phyloP scores from a whole-genome alignment of 2,888 invertebrate species.

The Ferdinandea cuprea region DNA sequence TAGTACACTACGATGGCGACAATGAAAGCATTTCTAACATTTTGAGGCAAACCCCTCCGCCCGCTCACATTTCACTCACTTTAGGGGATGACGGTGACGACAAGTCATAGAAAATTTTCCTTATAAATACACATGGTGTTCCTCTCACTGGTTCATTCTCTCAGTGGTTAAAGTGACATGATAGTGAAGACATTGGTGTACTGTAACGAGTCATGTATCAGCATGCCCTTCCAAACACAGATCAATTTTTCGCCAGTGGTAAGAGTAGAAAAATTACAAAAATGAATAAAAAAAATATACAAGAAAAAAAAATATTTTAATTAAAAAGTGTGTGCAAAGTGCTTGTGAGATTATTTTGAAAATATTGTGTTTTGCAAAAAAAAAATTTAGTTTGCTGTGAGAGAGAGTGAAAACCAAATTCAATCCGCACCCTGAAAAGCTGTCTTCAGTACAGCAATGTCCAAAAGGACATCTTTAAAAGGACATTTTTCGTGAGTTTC shows the following conservation, averaged over 20 bases:
- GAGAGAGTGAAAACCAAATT: constrained; percentile 46
- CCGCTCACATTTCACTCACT: constrained; percentile 21
- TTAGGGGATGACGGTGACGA: constrained; percentile 32
- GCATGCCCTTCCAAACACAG: constrained; percentile 83
- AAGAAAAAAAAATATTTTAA: constrained; percentile 5
- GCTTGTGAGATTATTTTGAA: constrained; percentile 59
- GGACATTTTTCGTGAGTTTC: constrained; percentile 68
- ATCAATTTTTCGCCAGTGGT: constrained; percentile 83
- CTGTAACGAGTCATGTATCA: constrained; percentile 83
- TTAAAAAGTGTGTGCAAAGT: constrained; percentile 55
- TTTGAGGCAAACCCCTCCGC: neutral
- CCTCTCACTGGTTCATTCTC: constrained; percentile 81
- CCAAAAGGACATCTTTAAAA: constrained; percentile 52
- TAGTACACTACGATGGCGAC: constrained; percentile 33
- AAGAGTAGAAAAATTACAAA: constrained; percentile 76
- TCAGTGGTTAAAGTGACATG: constrained; percentile 84
- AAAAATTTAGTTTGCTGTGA: constrained; percentile 13
- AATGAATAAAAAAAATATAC: constrained; percentile 54
- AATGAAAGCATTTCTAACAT: neutral
- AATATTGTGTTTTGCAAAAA: constrained; percentile 15
- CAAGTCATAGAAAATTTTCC: constrained; percentile 59
- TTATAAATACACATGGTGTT: constrained; percentile 81
- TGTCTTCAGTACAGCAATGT: constrained; percentile 42
- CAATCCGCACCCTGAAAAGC: constrained; percentile 67
- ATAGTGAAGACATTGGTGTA: constrained; percentile 83